Conservation (phyloP, 2,888 invertebrate species). For the Catocala sponsa region DNA sequence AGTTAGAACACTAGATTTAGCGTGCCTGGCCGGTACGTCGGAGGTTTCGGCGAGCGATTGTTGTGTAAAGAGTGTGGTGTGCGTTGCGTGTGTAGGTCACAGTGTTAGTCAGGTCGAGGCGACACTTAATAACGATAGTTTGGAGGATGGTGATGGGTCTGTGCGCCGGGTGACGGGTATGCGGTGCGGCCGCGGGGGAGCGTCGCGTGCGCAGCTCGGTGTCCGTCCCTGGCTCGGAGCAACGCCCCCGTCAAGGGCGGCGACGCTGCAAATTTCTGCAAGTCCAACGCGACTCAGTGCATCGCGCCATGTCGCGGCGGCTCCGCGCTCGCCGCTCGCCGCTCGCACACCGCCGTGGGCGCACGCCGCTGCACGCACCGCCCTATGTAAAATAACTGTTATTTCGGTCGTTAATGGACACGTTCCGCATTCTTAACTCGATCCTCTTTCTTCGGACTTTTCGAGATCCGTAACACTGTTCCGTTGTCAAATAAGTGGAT, state of each 20-base stretch:
- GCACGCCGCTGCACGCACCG: conserved; percentile 73
- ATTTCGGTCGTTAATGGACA: conserved; percentile 85
- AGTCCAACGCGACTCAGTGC: conserved; percentile 85
- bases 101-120: conserved; percentile 37
- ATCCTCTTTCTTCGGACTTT: conserved; percentile 65
- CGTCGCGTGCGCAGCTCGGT: conserved; percentile 84
- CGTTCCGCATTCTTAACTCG: conserved; percentile 82
- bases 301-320: conserved; percentile 87
- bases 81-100: conserved; percentile 33
- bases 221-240: conserved; percentile 87
- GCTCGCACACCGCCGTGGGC: conserved; percentile 67
- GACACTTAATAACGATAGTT: conserved; percentile 53
- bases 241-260: conserved; percentile 89
- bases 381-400: conserved; percentile 85
- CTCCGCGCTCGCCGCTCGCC: conserved; percentile 79
- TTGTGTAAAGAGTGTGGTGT: conserved; percentile 12
- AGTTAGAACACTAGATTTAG: conserved; percentile 51
- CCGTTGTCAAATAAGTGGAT: conserved; percentile 60
- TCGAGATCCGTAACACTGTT: conserved; percentile 59
- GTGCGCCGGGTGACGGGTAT: conserved; percentile 58
- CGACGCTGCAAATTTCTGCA: conserved; percentile 88
- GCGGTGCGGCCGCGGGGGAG: conserved; percentile 74
- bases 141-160: conserved; percentile 53
- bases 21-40: conserved; percentile 29
- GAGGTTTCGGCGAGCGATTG: conserved; percentile 20